phyloP scores from a whole-genome alignment of 2,888 invertebrate genomes.

The Hirtodrosophila alboralis region DNA sequence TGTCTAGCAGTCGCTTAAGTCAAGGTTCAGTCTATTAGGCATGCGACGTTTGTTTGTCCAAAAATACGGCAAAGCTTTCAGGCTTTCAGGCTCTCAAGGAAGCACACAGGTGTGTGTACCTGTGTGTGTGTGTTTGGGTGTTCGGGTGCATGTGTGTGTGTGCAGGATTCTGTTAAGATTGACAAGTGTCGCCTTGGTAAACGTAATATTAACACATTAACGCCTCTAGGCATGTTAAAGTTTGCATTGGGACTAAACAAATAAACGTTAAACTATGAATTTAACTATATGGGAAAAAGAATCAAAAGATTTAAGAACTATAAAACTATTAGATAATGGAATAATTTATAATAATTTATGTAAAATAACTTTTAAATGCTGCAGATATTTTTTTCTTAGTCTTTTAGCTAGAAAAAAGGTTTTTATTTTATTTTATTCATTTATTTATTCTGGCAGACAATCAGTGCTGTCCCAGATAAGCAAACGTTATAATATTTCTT shows the following conservation, averaged over 20 bases:
- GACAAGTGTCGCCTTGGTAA: slow-evolving; percentile 54
- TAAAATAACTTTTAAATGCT: too few species aligned
- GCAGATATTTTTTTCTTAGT: too few species aligned
- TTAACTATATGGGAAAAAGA: too few species aligned
- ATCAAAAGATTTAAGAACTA: too few species aligned
- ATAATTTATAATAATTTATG: too few species aligned
- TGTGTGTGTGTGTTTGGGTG: slow-evolving; percentile 6
- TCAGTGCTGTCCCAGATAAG: too few species aligned
- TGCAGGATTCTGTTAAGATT: slow-evolving; percentile 29
- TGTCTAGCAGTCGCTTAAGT: slow-evolving; percentile 1
- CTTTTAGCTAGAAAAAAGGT: too few species aligned
- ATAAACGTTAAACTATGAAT: slow-evolving; percentile 20
- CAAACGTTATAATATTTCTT: too few species aligned
- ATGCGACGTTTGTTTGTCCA: slow-evolving; percentile 37
- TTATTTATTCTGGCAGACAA: too few species aligned
- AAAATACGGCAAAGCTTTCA: slow-evolving; percentile 39
- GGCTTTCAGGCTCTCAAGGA: not conserved
- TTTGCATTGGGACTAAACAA: slow-evolving; percentile 19
- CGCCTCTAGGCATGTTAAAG: slow-evolving; percentile 12
- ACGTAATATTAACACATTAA: slow-evolving; percentile 18
- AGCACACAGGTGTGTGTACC: slow-evolving; percentile 6
- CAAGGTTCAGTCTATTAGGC: slow-evolving; percentile 12
- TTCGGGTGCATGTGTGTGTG: slow-evolving; percentile 2
- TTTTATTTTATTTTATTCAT: too few species aligned
- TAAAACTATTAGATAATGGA: too few species aligned